phyloP scores from a whole-genome alignment of 2,888 invertebrate genomes.

The Drosophila flavopinicola region DNA sequence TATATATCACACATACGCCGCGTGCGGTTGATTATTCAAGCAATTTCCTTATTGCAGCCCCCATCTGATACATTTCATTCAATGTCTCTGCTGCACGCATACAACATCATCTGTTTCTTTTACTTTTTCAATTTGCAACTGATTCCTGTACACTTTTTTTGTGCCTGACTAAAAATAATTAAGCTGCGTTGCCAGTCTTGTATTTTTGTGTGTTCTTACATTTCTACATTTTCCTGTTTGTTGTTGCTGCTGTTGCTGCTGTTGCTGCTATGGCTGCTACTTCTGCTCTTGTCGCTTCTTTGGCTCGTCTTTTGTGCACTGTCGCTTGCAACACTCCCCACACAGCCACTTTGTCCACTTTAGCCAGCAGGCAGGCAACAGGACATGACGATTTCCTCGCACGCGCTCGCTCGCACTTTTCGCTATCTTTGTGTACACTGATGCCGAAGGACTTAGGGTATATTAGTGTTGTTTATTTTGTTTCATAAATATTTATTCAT shows the following conservation, averaged over 20 bases:
- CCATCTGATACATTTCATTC: not conserved
- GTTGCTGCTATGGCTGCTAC: constrained; percentile 1
- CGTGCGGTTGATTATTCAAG: not conserved
- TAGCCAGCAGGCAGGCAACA: constrained; percentile 44
- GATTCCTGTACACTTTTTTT: constrained; percentile 24
- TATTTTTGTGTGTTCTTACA: constrained; percentile 13
- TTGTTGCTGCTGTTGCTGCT: constrained; percentile 6
- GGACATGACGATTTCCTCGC: constrained; percentile 14
- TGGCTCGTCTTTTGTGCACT: constrained; percentile 39
- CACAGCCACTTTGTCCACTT: constrained; percentile 46
- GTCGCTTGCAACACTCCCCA: constrained; percentile 54
- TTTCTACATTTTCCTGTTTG: constrained; percentile 10
- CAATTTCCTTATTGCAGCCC: not conserved
- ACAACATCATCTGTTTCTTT: not conserved
- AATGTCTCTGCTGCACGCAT: not conserved
- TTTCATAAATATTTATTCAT: too few relatives aligned
- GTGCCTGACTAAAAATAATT: constrained; percentile 51
- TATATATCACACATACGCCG: not conserved
- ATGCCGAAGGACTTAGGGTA: not conserved
- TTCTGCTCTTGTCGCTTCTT: constrained; percentile 31
- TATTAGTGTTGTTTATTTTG: not conserved
- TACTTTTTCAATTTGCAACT: constrained; percentile 21
- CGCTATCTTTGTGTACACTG: constrained; percentile 3
- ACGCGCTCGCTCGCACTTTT: not conserved
- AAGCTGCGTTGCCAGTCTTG: constrained; percentile 52